Conservation (phyloP, 2,888 invertebrate genomes). For the Dicyrtoma fusca region DNA sequence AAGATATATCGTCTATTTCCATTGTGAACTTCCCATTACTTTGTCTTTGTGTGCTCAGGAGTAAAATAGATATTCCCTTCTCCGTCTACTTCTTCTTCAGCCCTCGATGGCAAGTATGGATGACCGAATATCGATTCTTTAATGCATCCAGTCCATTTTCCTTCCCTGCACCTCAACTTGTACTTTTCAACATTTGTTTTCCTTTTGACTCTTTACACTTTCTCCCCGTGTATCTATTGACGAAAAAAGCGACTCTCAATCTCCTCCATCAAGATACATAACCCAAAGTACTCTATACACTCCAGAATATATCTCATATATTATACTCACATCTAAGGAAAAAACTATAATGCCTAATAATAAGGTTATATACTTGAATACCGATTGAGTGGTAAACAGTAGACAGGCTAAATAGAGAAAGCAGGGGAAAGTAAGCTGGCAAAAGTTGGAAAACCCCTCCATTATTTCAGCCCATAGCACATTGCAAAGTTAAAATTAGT, state of each 20-base stretch:
- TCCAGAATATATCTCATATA: background rate
- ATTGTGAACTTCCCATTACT: slow-evolving; percentile 1
- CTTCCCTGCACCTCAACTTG: background rate
- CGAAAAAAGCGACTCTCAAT: background rate
- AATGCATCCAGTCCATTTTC: slow-evolving; percentile 30
- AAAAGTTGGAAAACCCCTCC: background rate
- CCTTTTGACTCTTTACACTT: background rate
- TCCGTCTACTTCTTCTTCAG: slow-evolving; percentile 1
- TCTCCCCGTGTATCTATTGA: background rate
- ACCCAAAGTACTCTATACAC: background rate
- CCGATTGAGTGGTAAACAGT: too few relatives aligned
- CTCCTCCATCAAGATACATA: background rate
- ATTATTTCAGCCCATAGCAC: too few relatives aligned
- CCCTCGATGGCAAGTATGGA: slow-evolving; percentile 20
- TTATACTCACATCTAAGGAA: background rate
- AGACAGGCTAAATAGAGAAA: too few relatives aligned
- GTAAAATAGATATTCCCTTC: slow-evolving; percentile 14
- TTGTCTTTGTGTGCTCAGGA: slow-evolving; percentile 9
- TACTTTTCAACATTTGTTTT: slow-evolving; percentile 8
- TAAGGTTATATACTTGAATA: too few relatives aligned
- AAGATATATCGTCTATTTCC: slow-evolving; percentile 19
- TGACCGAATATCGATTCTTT: slow-evolving; percentile 37
- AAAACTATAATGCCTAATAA: too few relatives aligned
- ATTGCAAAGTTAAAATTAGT: too few relatives aligned
- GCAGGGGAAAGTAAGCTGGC: too few relatives aligned